Evolutionary conservation across 1,140 invertebrate species (phyloP), one percentile per base, ranked within the genome.

Genomic region (Hermatobates lingyangjiaoensis): DNA sequence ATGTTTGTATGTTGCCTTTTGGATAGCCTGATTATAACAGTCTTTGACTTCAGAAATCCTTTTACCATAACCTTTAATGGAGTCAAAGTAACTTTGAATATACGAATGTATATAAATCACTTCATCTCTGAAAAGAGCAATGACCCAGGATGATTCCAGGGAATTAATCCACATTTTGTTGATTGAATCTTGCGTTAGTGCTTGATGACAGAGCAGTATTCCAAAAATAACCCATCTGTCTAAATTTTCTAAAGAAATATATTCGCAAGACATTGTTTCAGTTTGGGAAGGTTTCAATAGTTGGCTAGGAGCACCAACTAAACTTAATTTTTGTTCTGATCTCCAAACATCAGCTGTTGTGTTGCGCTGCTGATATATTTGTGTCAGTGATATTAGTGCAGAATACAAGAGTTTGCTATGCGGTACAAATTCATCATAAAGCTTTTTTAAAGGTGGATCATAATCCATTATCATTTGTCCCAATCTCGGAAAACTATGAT

Each of bases 381-480:
- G 73, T 63, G 80, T 81, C 10, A 99, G 66, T 0, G 93, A 98
- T 54, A 81, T 76, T 25, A 98, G 68, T 14, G 91, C 91, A 62
- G 78, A 81, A 27, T 77, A 75, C 12, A 98, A 63, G 12, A 93
- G 66, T 66, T 93, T 88, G 39, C 87, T 78, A 68, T 98, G 92
- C 0, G 91, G 90, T 25, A 90, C 78, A 70, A 99, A 97, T 67
- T 98, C 95, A 68, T 98, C 95, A 1, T 85, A 81, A 0, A 99
- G 70, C 63, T 97, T 98, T 64, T 94, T 95, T 28, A 98, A 65
- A 3, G 95, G 95, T 25, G 79, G 73, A 67, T 98, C 95, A 68
- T 98, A 98, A 62, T 99, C 96, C 59, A 96, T 79, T 50, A 98
- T 96, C 82, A 98, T 82, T 68, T 95, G 89, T 0, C 93, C 93